phyloP scores from a whole-genome alignment of 2,888 invertebrate species.

The Megastigmus dorsalis region DNA sequence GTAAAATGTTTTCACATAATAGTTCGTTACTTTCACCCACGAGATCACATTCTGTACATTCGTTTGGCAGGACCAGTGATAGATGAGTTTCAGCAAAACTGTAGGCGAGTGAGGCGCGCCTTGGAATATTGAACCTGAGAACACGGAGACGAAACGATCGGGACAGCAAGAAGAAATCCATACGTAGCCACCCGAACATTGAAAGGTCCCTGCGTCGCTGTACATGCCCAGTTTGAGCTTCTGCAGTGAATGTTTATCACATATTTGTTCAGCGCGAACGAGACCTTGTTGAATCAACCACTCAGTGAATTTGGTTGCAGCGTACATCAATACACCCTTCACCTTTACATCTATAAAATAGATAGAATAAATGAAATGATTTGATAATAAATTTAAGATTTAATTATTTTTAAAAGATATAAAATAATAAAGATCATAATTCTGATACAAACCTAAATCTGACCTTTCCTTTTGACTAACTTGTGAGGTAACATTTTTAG shows the following conservation, averaged over 20 bases:
- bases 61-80: slow-evolving; percentile 95
- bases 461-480: slow-evolving; percentile 71
- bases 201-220: slow-evolving; percentile 89
- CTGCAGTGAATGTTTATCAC: slow-evolving; percentile 79
- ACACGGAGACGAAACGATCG: slow-evolving; percentile 89
- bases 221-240: slow-evolving; percentile 90
- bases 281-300: slow-evolving; percentile 92
- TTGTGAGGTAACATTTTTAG: slow-evolving; percentile 77
- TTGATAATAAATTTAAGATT: slow-evolving; percentile 4
- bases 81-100: slow-evolving; percentile 87
- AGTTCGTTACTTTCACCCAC: slow-evolving; percentile 88
- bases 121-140: slow-evolving; percentile 91
- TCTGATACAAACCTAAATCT: slow-evolving; percentile 73
- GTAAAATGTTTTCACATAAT: slow-evolving; percentile 81
- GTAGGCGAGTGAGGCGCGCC: slow-evolving; percentile 90
- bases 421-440: no score
- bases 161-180: slow-evolving; percentile 94
- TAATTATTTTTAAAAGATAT: no score
- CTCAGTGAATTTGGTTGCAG: slow-evolving; percentile 90
- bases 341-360: slow-evolving; percentile 83
- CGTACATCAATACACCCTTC: slow-evolving; percentile 87
- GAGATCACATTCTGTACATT: slow-evolving; percentile 91
- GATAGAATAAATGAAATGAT: slow-evolving; percentile 23
- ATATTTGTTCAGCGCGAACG: slow-evolving; percentile 86
- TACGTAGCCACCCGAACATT: slow-evolving; percentile 92